Conservation (phyloP, 2,888 invertebrate genomes). For the Julus scanicus region DNA sequence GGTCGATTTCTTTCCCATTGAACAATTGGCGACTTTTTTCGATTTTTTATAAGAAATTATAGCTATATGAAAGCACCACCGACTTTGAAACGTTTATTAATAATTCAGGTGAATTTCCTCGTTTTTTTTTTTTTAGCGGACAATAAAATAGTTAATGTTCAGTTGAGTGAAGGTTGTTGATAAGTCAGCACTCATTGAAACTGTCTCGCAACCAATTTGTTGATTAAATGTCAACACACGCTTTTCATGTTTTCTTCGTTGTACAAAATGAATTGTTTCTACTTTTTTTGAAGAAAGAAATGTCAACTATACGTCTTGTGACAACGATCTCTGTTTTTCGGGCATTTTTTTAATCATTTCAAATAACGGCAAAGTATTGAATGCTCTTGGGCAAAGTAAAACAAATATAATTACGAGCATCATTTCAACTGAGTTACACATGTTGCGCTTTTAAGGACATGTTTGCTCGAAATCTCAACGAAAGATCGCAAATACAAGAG, state of each 20-base stretch:
- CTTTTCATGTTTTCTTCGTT: neutral
- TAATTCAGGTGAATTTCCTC: neutral
- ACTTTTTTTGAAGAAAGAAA: neutral
- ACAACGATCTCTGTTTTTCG: neutral
- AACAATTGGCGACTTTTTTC: too few species aligned
- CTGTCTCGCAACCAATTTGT: neutral
- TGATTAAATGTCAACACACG: conserved; percentile 27
- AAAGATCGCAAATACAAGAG: too few species aligned
- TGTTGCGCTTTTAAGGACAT: conserved; percentile 36
- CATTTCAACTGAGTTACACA: conserved; percentile 2
- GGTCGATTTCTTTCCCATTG: too few species aligned
- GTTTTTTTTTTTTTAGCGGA: neutral
- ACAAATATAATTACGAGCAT: conserved; percentile 35
- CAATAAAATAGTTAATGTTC: neutral
- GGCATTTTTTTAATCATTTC: conserved; percentile 14
- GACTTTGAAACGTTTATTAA: conserved; percentile 17
- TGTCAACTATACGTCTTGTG: neutral
- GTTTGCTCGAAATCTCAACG: conserved; percentile 24
- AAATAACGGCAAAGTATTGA: conserved; percentile 11
- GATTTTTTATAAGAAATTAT: too few species aligned
- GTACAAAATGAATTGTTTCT: neutral
- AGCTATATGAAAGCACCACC: neutral
- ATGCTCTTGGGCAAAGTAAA: conserved; percentile 37
- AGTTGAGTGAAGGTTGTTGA: neutral
- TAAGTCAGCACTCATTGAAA: too few species aligned